Evolutionary conservation across 1,140 invertebrate genomes (phyloP), one percentile per base, ranked within the genome.

Genomic region (Cydia strobilella): DNA sequence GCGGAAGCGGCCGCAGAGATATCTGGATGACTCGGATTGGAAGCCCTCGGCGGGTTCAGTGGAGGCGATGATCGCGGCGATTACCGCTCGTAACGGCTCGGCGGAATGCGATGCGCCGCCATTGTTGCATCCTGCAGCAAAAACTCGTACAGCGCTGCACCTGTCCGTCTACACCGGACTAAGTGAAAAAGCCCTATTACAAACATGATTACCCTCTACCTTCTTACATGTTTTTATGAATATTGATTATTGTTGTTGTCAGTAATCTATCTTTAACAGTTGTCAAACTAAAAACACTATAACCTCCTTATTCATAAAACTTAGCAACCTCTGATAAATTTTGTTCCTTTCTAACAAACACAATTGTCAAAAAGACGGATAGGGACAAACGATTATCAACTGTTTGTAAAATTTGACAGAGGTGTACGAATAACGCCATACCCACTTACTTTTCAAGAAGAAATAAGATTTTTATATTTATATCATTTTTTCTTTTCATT

Each of bases 21-120:
- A 59, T 59, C 54, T 59, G 54, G 54, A 20, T 74, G 74, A 42
- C 62, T n/a, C 18, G 35, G 18, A 73, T 76, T 62, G 42, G 75
- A 75, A 62, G 76, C 65, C 62, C 72, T 76, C 72, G 73, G 78
- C 78, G 80, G 20, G 20, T 59, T 59, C 54, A 59, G 54, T 77
- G 73, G 76, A 66, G 75, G 79, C 35, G 77, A 80, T 76, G 75
- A 79, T 84, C 77, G 82, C 82, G 76, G 76, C 83, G 79, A 87
- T 86, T 84, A 86, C 82, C 80, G 76, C 80, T 75, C 80, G 75
- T 90, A 90, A 92, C 88, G 88, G 89, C 87, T 85, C 66, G 82
- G 75, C 79, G 87, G 89, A 90, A 91, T 91, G 89, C 74, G 78
- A 39, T 77, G 80, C 48, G 74, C 82, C 84, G 83, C 86, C 86